Evolutionary conservation across 2,113 vertebrate species (phyloP).

Genomic region (Meleagris gallopavo): DNA sequence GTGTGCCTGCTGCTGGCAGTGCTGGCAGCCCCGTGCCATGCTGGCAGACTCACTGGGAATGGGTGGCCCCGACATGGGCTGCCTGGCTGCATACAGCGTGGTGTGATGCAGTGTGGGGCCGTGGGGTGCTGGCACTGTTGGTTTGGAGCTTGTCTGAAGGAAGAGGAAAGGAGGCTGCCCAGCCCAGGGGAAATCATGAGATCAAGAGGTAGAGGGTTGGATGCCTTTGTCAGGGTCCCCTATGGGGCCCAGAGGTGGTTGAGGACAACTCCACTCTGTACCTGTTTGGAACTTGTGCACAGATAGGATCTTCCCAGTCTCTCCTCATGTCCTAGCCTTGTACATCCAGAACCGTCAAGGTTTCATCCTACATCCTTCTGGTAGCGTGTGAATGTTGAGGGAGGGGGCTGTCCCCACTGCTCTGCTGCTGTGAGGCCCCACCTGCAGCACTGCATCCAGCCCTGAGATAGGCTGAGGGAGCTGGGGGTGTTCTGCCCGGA

Average conservation of each 20-base stretch:
- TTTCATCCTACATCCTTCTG: background rate
- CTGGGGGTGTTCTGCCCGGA: background rate
- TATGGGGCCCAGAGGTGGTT: background rate
- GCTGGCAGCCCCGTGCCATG: rapidly evolving
- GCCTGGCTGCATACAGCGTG: background rate
- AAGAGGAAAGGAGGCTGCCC: background rate
- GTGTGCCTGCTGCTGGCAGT: background rate
- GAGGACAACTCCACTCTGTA: background rate
- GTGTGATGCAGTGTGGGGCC: background rate
- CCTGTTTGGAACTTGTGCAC: background rate
- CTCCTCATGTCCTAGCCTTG: background rate
- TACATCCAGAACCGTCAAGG: background rate
- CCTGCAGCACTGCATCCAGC: background rate
- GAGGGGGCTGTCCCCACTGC: too few relatives aligned
- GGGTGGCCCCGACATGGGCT: rapidly evolving
- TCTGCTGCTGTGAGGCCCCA: background rate
- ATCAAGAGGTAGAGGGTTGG: background rate
- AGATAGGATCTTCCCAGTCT: background rate
- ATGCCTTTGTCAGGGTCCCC: background rate
- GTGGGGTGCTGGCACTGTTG: rapidly evolving
- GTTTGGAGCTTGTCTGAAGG: background rate
- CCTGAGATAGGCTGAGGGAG: background rate
- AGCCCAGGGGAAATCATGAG: rapidly evolving
- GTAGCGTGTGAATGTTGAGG: background rate
- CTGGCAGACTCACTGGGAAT: rapidly evolving